Base-by-base conservation (phyloP, 2,113 vertebrate genomes). In the Maccullochella peelii region DNA sequence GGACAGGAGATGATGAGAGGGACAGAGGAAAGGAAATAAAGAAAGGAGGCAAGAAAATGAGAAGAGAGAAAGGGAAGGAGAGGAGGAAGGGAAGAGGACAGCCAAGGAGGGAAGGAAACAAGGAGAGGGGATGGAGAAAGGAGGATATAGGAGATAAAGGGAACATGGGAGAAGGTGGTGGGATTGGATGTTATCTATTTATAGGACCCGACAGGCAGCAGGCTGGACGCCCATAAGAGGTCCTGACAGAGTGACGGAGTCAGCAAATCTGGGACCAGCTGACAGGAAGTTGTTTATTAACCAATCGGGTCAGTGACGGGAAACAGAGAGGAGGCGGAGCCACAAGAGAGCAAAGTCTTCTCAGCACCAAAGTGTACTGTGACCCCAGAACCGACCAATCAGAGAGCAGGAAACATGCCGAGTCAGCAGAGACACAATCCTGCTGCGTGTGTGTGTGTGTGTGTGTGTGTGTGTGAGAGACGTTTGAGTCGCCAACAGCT, bases 211-310 rank as follows among this genome's bases (percentile, higher is more conserved):
- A 80, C 87, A 88, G 86, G 92, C 92, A 90, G 83, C 79, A 10
- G 36, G 70, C 80, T 73, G 81, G 89, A 91, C 89, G 77, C 65
- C 92, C 91, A 88, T 85, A 93, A 92, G 72, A 77, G 83, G 89
- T 88, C 88, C 89, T 88, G 81, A 85, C 69, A 80, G 10, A 58
- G 77, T 81, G 80, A 80, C 67, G 67, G 9, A 69, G 80, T 89
- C 89, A 89, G 82, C 86, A 92, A 80, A 78, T 77, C 86, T 73
- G 50, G 50, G 73, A 79, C 81, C 90, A 86, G 79, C 90, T 90
- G 90, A 93, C 89, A 75, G 79, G 85, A 91, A 87, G 79, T 33
- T 44, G 69, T 21, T 73, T 36, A 78, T 77, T 8, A 77, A 71
- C 89, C 89, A 89, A 91, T 90, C 82, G 85, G 58, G 36, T n/a